Base-by-base conservation (phyloP, 2,113 vertebrate species). In the Chauna torquata region DNA sequence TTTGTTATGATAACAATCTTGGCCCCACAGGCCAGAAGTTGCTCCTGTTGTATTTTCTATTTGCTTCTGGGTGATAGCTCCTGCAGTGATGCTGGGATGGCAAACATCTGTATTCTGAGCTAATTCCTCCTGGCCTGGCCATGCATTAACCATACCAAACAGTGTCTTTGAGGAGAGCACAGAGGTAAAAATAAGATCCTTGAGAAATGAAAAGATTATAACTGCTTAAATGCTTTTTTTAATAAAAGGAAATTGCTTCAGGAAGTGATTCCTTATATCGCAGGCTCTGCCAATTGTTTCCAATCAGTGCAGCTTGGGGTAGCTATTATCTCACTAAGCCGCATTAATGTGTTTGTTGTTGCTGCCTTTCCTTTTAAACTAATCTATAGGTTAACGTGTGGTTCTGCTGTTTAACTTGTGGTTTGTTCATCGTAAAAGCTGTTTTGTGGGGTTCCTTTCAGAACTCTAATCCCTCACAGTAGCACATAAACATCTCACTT, bases 161-260 rank as follows among this genome's bases (percentile, higher is more conserved):
- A 79, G 50, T 6, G 16, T 34, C 78, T 93, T 92, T 88, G 66
- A 94, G 95, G 79, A 82, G 7, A 78, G 52, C 6, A 36, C 16
- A 88, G 87, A 88, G 88, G 91, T 96, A 90, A 96, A 95, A 96
- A 92, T 66, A 94, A 91, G 80, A 90, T 82, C 84, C 68, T 47
- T 69, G 27, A 90, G 87, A 78, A 94, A 96, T 74, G 16, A 82
- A 94, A 97, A 93, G 76, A 75, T 94, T 77, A 28, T 76, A 83
- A 92, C 94, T 94, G 61, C 40, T 94, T 87, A 90, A 96, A 96
- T 92, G 95, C 14, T 77, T 96, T 96, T 52, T 92, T 93, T 92
- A 96, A 97, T 95, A 90, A 96, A 84, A 92, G 84, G 81, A 94
- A 96, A 94, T 91, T 95, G 89, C 94, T 94, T 66, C 94, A 95